Evolutionary conservation across 2,888 invertebrate genomes (phyloP), one percentile per base, ranked within the genome.

Genomic region (Hypercompe scribonia): DNA sequence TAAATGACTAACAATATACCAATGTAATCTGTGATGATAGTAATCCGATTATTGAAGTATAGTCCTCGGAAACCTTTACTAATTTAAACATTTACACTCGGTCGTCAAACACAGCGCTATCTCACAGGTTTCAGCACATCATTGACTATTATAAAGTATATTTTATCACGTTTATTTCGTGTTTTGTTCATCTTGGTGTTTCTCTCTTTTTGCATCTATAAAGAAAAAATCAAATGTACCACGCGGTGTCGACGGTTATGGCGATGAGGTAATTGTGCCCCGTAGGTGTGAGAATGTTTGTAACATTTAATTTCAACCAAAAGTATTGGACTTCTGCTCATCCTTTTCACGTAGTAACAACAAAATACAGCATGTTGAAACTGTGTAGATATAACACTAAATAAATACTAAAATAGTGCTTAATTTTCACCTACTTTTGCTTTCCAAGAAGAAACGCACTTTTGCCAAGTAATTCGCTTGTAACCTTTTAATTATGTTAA

Each of bases 221-320:
- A 96, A 97, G 97, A 96, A 97, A 97, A 97, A 98, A 98, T 97
- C 98, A 98, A 97, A 98, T 98, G 98, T 98, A 98, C 97, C 98
- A 98, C 97, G 98, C 98, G 94, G 98, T 98, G 94, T 98, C 98
- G 88, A 98, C 98, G 95, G 98, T 98, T 94, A 98, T 98, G 96
- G 98, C 98, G 91, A 97, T 98, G 98, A 98, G 98, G 98, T 98
- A 98, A 97, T 86, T 91, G 89, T 90, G 90, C 91, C 95, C 94
- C 86, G 90, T 95, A 95, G 94, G 94, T 93, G 91, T 94, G 90
- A 89, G 87, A 90, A 88, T 91, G 88, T 90, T 89, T 89, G 89
- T 90, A 87, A 88, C 91, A 90, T 91, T 89, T 79, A 73, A 80
- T 80, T 81, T 86, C 83, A 83, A 84, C 88, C 85, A 84, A 83